These are phyloP conservation scores for Neotoxoptera formosana DNA, from an alignment of 1,140 invertebrate species.

Conservation along the genomic window DNA sequence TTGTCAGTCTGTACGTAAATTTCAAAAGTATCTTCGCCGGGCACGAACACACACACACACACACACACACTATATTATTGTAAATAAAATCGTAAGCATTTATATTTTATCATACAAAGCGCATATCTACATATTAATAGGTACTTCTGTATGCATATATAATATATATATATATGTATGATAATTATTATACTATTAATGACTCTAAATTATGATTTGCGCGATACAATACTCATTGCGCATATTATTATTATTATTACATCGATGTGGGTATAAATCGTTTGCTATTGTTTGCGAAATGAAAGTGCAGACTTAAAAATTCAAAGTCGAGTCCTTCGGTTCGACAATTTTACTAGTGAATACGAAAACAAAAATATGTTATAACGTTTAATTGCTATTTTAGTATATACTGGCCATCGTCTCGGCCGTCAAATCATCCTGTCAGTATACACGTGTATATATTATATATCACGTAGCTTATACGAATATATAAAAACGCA, in stretches of 20 bases:
- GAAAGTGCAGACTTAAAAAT: neutral
- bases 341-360: neutral
- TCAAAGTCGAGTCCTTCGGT: conserved; percentile 12
- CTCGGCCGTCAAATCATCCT: neutral
- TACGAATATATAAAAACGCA: no score
- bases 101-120: neutral
- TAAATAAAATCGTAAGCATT: neutral
- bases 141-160: neutral
- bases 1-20: neutral
- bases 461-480: no score
- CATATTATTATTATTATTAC: neutral
- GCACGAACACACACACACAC: neutral
- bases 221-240: neutral
- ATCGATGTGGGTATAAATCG: neutral
- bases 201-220: neutral
- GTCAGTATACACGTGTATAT: neutral
- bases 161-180: neutral
- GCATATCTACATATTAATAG: neutral
- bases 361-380: neutral
- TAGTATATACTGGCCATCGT: neutral
- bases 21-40: neutral
- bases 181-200: neutral
- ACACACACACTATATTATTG: neutral
- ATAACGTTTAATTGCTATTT: neutral
- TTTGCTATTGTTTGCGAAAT: conserved; percentile 7